Evolutionary conservation across 2,888 invertebrate species (phyloP).

Genomic region (Lasioglossum marginatum): DNA sequence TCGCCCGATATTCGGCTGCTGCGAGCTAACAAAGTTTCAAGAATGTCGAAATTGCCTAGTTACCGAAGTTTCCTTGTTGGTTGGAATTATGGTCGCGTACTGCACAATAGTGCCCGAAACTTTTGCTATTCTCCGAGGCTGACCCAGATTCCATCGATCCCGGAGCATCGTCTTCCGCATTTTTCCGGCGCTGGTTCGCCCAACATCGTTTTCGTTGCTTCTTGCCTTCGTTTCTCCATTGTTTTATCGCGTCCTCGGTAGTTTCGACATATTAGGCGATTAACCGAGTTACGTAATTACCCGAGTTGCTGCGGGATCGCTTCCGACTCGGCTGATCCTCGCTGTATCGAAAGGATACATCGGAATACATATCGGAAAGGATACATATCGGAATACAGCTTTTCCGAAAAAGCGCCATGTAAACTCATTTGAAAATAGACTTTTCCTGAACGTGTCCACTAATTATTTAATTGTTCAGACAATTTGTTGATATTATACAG

Average conservation of each 20-base stretch:
- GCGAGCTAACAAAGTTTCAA: slow-evolving; percentile 9
- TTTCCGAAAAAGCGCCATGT: background rate
- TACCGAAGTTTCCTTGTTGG: slow-evolving; percentile 31
- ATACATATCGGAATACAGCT: no score
- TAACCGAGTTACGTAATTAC: slow-evolving; percentile 28
- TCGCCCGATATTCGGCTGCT: background rate
- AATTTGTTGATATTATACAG: no score
- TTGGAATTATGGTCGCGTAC: slow-evolving; percentile 56
- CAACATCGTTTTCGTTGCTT: slow-evolving; percentile 4
- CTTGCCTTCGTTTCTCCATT: slow-evolving; percentile 41
- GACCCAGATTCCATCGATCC: slow-evolving; percentile 53
- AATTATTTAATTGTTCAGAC: background rate
- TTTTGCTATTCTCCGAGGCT: slow-evolving; percentile 49
- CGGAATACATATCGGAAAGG: no score
- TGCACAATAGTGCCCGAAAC: slow-evolving; percentile 50
- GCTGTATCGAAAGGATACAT: background rate
- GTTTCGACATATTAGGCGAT: slow-evolving; percentile 26
- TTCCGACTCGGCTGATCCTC: background rate
- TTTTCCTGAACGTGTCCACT: background rate
- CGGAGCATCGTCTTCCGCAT: slow-evolving; percentile 26
- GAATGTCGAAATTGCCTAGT: slow-evolving; percentile 14
- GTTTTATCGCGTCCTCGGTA: slow-evolving; percentile 21
- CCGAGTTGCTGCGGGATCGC: slow-evolving; percentile 18
- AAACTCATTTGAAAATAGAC: background rate
- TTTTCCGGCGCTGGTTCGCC: slow-evolving; percentile 30